Conservation (phyloP, 2,888 invertebrate species). For the Osedax frankpressi region DNA sequence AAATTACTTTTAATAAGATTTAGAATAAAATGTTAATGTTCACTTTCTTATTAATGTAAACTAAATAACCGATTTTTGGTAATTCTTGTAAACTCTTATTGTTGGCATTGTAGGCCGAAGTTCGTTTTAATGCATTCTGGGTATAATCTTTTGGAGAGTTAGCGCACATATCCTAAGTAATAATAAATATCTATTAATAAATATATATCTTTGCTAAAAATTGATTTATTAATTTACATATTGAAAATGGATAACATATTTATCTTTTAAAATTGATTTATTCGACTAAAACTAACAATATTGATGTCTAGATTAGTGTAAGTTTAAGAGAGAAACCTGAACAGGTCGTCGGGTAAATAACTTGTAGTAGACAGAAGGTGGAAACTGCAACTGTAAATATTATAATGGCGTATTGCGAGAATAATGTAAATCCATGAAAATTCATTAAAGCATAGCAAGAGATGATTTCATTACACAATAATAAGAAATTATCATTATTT, state of each 20-base stretch:
- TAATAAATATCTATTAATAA: constrained; percentile 19
- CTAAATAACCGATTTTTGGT: neutral
- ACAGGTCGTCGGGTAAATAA: constrained; percentile 45
- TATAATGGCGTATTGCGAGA: no score
- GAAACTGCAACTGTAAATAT: constrained; percentile 39
- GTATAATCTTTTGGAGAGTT: constrained; percentile 46
- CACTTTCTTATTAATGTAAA: no score
- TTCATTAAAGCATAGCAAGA: no score
- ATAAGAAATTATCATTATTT: no score
- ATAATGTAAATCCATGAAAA: no score
- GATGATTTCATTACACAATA: no score
- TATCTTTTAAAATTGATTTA: neutral
- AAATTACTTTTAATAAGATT: no score
- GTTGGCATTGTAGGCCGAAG: constrained; percentile 35
- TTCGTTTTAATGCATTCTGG: constrained; percentile 31
- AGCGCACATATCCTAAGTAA: constrained; percentile 38
- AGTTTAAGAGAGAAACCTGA: constrained; percentile 24
- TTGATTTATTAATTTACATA: no score
- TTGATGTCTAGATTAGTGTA: neutral
- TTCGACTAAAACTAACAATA: neutral
- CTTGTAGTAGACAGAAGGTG: constrained; percentile 47
- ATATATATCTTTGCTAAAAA: no score
- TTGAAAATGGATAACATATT: no score
- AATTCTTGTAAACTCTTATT: constrained; percentile 26
- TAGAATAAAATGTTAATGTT: no score